phyloP scores from a whole-genome alignment of 1,140 invertebrate species.

The Spodoptera litura region DNA sequence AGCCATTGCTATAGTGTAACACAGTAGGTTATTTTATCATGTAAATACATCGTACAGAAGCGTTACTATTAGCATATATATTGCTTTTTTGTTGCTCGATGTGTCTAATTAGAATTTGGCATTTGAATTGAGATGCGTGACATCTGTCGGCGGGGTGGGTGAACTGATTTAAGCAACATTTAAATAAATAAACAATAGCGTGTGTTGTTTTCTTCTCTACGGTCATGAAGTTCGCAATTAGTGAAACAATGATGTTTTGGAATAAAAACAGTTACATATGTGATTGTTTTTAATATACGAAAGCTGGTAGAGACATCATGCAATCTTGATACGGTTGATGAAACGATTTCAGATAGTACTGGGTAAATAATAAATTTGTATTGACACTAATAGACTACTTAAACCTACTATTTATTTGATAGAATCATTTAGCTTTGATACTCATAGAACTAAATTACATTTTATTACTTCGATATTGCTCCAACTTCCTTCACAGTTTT shows the following conservation, averaged over 20 bases:
- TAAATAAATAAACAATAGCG: not conserved
- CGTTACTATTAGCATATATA: conserved; percentile 59
- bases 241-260: not conserved
- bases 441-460: too few species aligned
- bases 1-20: conserved; percentile 44
- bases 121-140: conserved; percentile 46
- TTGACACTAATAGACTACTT: too few species aligned
- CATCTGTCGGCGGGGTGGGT: conserved; percentile 49
- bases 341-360: too few species aligned
- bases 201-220: not conserved
- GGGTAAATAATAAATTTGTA: too few species aligned
- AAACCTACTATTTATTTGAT: too few species aligned
- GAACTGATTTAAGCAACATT: conserved; percentile 30
- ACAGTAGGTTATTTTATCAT: conserved; percentile 57
- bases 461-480: not conserved
- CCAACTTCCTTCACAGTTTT: not conserved
- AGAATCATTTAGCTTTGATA: too few species aligned
- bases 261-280: not conserved
- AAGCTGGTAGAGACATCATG: too few species aligned
- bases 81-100: conserved; percentile 56
- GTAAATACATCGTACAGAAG: conserved; percentile 53
- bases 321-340: too few species aligned
- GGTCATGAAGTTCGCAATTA: not conserved
- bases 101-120: conserved; percentile 59
- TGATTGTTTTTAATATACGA: not conserved